phyloP scores from a whole-genome alignment of 2,797 vertebrate species.

The Picus viridis region DNA sequence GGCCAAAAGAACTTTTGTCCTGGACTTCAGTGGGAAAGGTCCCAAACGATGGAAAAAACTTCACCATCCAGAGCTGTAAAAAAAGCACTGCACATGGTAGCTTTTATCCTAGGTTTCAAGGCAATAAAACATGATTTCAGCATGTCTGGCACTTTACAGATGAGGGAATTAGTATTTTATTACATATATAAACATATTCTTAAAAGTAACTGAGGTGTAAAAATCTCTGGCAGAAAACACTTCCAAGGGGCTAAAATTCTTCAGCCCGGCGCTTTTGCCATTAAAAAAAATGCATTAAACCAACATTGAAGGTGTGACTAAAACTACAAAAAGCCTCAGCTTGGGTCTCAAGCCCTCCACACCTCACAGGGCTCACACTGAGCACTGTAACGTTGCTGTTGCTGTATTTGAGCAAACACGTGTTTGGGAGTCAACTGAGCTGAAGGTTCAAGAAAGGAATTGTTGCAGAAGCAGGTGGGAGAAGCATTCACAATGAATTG shows the following conservation, averaged over 20 bases:
- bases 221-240: constrained; percentile 46
- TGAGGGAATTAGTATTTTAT: constrained; percentile 56
- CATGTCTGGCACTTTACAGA: constrained; percentile 67
- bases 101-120: constrained; percentile 54
- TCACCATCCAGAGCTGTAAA: background rate
- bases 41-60: background rate
- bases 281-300: constrained; percentile 44
- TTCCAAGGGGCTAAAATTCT: constrained; percentile 31
- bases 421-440: background rate
- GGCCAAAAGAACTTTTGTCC: constrained; percentile 14
- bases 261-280: background rate
- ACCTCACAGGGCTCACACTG: background rate
- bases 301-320: background rate
- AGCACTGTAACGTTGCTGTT: background rate
- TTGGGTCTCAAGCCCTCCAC: background rate
- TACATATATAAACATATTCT: constrained; percentile 45
- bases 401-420: background rate
- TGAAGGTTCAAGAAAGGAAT: background rate
- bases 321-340: background rate
- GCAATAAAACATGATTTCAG: constrained; percentile 54
- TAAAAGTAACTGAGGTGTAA: constrained; percentile 59
- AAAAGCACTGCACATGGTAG: constrained; percentile 2
- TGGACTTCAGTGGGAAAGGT: background rate
- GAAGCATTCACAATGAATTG: background rate
- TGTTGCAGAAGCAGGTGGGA: background rate